Base-by-base conservation (phyloP, 2,113 vertebrate genomes). In the Myodes glareolus region DNA sequence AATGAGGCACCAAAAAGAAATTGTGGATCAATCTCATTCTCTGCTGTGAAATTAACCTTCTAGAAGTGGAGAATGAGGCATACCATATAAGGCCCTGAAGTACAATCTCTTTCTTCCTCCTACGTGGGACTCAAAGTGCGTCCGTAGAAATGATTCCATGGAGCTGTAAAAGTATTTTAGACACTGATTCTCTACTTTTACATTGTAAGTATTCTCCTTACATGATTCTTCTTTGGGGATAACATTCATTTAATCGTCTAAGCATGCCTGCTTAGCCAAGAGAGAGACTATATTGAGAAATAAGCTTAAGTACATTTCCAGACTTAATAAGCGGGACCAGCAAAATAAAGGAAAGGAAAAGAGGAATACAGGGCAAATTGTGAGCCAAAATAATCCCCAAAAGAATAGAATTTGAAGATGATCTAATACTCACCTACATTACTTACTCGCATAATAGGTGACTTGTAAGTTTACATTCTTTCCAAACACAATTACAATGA, bases 1-100 rank as follows among this genome's bases (percentile, higher is more conserved):
- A 97, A 94, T 39, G 93, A 97, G 61, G 14, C 39, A 88, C 68
- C 65, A 45, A 90, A 94, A 98, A 50, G 63, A 97, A 97, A 90
- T 58, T 42, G 31, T 42, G 17, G 72, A 63, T 96, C 67, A 75
- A 27, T 5, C 12, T 96, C 91, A 39, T 92, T 95, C 91, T 94
- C 75, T 52, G 33, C 29, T 31, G 11, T 70, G 31, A 73, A 94
- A 72, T 96, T 96, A 96, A 95, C 94, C 92, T 95, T 90, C 92
- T 70, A 91, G 67, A 92, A 36, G 25, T 21, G 11, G 10, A 11
- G 68, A 50, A 65, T 21, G 42, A 93, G 14, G n/a, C 10, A 7
- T 1, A 29, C 36, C 42, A 52, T 36, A 85, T 4, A 72, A 80
- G 42, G 39, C 7, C 63, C 70, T 6, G 68, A 80, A 1, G 0